These are phyloP conservation scores for Saccopteryx leptura DNA, from an alignment of 2,113 vertebrate genomes.

Conservation along the genomic window DNA sequence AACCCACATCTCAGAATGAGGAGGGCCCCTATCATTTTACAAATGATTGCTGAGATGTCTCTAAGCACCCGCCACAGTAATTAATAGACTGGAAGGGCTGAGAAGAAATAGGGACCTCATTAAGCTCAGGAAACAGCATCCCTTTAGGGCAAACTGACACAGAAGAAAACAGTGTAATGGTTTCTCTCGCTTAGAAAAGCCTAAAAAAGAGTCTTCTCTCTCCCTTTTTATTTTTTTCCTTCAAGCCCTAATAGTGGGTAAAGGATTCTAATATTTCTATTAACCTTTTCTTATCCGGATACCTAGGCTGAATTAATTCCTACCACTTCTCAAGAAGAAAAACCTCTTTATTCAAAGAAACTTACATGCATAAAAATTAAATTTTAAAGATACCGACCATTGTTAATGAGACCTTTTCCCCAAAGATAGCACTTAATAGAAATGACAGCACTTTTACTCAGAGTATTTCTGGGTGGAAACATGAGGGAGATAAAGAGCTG, in stretches of 20 bases:
- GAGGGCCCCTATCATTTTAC: slow-evolving; percentile 66
- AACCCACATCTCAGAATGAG: slow-evolving; percentile 68
- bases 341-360: slow-evolving; percentile 54
- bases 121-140: slow-evolving; percentile 65
- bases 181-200: slow-evolving; percentile 52
- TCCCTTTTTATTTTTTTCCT: neutral
- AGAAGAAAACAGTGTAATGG: slow-evolving; percentile 67
- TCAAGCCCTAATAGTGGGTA: slow-evolving; percentile 38
- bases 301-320: slow-evolving; percentile 63
- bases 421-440: slow-evolving; percentile 31
- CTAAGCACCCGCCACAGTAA: slow-evolving; percentile 62
- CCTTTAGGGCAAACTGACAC: slow-evolving; percentile 75
- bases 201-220: slow-evolving; percentile 24
- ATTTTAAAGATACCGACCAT: slow-evolving; percentile 50
- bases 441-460: slow-evolving; percentile 29
- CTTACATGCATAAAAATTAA: slow-evolving; percentile 60
- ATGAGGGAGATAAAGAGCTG: neutral
- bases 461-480: slow-evolving; percentile 28
- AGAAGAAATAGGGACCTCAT: slow-evolving; percentile 71
- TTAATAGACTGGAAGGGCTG: slow-evolving; percentile 72
- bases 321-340: slow-evolving; percentile 47
- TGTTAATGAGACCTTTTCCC: neutral
- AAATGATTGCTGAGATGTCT: slow-evolving; percentile 63
- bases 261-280: slow-evolving; percentile 69
- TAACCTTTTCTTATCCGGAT: slow-evolving; percentile 68